Conservation (phyloP, 2,888 invertebrate genomes). For the Mesorhabditis spiculigera region DNA sequence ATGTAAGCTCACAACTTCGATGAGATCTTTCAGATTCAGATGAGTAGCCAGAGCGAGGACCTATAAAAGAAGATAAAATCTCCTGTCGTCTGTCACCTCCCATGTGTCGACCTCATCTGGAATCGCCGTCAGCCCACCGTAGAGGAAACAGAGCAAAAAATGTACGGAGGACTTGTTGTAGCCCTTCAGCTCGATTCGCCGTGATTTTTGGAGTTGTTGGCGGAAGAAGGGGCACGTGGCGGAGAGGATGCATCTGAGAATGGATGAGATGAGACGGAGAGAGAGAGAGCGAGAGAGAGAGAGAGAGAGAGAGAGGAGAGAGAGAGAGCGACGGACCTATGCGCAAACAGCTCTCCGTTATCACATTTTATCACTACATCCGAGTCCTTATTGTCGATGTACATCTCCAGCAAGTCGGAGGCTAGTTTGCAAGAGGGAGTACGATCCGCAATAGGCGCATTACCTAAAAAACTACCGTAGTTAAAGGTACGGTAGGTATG, state of each 20-base stretch:
- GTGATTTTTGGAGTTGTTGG: conserved; percentile 59
- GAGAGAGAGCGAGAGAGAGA: neutral
- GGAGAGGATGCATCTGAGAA: conserved; percentile 73
- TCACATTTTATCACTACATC: conserved; percentile 79
- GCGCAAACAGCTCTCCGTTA: conserved; percentile 78
- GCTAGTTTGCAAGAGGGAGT: conserved; percentile 71
- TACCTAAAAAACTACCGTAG: conserved; percentile 10
- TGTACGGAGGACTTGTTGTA: conserved; percentile 81
- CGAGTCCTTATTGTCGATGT: conserved; percentile 82
- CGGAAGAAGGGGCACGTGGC: conserved; percentile 89
- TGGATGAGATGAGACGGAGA: neutral
- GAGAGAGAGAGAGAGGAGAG: neutral
- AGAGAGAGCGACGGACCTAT: conserved; percentile 65
- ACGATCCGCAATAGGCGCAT: conserved; percentile 25
- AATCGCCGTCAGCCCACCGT: conserved; percentile 84
- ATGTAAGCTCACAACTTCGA: conserved; percentile 83
- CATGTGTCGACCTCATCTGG: conserved; percentile 70
- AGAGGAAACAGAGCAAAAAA: conserved; percentile 87
- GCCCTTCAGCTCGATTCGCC: conserved; percentile 37
- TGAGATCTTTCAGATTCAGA: conserved; percentile 82
- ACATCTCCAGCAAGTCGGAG: conserved; percentile 83
- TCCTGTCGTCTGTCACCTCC: conserved; percentile 13
- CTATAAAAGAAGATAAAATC: conserved; percentile 37
- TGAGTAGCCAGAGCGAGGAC: conserved; percentile 80
- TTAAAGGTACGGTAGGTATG: neutral